Conservation (phyloP, 2,888 invertebrate genomes). For the Pocota personata region DNA sequence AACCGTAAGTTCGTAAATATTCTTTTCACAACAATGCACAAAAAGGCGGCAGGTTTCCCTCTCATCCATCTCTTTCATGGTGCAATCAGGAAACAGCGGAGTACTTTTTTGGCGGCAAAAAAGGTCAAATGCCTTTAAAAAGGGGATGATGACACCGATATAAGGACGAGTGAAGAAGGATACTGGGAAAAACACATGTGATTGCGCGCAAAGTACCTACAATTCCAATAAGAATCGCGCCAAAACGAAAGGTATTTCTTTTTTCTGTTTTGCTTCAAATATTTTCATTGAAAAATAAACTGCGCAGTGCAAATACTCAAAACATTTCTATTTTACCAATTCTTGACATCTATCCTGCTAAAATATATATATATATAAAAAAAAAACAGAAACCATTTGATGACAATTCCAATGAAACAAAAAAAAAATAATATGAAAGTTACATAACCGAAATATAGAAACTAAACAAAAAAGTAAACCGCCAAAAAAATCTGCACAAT, state of each 20-base stretch:
- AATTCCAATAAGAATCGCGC: slow-evolving; percentile 13
- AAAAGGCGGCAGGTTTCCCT: neutral
- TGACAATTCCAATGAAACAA: neutral
- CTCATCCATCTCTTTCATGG: neutral
- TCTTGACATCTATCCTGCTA: no score
- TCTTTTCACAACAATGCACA: neutral
- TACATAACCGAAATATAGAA: slow-evolving; percentile 1
- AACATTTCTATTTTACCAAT: neutral
- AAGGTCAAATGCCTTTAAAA: neutral
- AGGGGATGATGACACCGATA: neutral
- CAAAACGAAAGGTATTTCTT: neutral
- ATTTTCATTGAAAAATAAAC: neutral
- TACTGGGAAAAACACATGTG: neutral
- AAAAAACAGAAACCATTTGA: neutral
- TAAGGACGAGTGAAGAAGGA: neutral
- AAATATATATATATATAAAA: neutral
- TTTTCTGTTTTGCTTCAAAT: neutral
- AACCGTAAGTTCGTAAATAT: neutral
- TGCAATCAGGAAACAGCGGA: no score
- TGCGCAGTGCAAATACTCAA: no score
- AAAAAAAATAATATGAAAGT: neutral
- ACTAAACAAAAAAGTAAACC: slow-evolving; percentile 39
- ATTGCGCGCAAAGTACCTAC: neutral
- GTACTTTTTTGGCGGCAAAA: neutral
- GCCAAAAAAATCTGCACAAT: slow-evolving; percentile 40